A percentile compares a stretch with the other conserved stretches of the same genome.
Conservation (phyloP, 2,888 invertebrate species). For the Luperina nickerlii region DNA sequence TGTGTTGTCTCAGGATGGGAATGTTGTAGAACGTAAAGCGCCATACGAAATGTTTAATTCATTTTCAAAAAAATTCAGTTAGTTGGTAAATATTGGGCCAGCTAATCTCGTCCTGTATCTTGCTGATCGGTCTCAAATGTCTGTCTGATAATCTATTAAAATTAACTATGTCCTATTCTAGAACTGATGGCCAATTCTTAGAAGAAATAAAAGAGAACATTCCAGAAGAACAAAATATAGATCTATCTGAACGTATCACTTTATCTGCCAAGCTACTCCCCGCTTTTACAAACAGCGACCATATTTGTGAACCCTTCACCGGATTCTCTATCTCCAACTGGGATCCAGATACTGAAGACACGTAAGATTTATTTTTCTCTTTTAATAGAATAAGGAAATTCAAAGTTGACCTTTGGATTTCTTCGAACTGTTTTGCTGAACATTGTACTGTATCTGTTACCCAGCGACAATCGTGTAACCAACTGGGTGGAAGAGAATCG, state of each 20-base stretch:
- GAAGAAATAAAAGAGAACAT: constrained; percentile 81
- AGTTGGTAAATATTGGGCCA: background rate
- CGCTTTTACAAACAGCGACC: constrained; percentile 77
- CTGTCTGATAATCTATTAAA: background rate
- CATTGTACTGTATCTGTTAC: background rate
- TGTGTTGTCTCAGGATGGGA: background rate
- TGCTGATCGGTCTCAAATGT: background rate
- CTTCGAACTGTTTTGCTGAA: background rate
- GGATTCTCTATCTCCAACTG: constrained; percentile 91
- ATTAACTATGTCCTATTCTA: constrained; percentile 61
- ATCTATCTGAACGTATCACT: constrained; percentile 74
- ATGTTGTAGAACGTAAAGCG: background rate
- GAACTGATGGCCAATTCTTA: constrained; percentile 83
- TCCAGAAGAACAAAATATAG: constrained; percentile 74
- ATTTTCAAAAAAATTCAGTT: background rate
- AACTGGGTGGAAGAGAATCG: constrained; percentile 86
- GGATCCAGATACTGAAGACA: constrained; percentile 89
- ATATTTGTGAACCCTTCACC: constrained; percentile 91
- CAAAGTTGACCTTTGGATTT: too few species aligned
- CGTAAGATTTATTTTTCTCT: constrained; percentile 69
- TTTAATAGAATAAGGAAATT: background rate
- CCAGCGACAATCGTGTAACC: constrained; percentile 77
- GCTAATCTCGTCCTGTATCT: background rate
- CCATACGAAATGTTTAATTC: background rate
- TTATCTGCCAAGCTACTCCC: constrained; percentile 76